Evolutionary conservation across 2,113 vertebrate genomes (phyloP), one percentile per base, ranked within the genome.

Genomic region (Sciurus niger): DNA sequence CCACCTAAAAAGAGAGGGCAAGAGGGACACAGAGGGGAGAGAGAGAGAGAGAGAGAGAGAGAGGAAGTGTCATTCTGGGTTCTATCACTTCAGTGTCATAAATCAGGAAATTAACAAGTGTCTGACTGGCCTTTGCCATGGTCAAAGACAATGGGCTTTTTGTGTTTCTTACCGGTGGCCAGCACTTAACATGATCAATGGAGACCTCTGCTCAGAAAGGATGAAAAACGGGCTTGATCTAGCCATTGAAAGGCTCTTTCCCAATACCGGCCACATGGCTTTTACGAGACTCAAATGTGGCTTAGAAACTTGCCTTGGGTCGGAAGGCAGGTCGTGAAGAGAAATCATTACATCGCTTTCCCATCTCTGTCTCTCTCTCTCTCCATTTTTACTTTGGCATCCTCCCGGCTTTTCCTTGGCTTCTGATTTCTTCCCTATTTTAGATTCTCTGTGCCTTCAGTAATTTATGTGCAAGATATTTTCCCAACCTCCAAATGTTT

Each of bases 391-490:
- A 96, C 98, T 98, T 98, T 99, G 99, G 99, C 99, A 98, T 95
- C 89, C 96, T 85, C 43, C 0, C 58, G 97, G 98, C 98, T 99
- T 99, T 99, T 98, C 98, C 99, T 99, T 99, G 99, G 98, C 99
- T 98, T 98, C 98, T 98, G 98, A 98, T 98, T 99, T 98, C 98
- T 98, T 98, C 98, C 98, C 98, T 98, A 98, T 98, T 99, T 99
- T 98, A 98, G 98, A 98, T 98, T 98, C 98, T 98, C 98, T 98
- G 93, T 97, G 98, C 98, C 98, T 98, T 98, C 97, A 96, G 98
- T 99, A 99, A 99, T 99, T 99, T 99, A 99, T 99, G 99, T 98
- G 98, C 98, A 98, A 98, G 99, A 98, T 99, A 98, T 98, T 99
- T 99, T 99, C 98, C 98, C 99, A 99, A 98, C 98, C 98, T 99